These are phyloP conservation scores for Anarrhichthys ocellatus DNA, from an alignment of 2,113 vertebrate species.

Conservation along the genomic window DNA sequence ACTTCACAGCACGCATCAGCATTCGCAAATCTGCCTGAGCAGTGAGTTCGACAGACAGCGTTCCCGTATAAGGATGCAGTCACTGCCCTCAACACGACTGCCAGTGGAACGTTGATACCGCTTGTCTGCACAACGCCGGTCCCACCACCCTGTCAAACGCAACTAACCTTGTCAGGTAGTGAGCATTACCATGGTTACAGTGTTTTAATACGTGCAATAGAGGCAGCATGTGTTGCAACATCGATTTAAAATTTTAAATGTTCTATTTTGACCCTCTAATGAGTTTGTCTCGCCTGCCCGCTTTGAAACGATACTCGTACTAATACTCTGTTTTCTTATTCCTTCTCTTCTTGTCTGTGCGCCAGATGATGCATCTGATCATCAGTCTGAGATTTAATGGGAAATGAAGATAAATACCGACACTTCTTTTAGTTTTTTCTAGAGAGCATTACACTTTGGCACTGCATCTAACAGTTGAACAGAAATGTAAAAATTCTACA, in stretches of 20 bases:
- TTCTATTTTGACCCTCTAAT: constrained; percentile 49
- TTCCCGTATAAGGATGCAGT: constrained; percentile 30
- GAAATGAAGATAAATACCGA: neutral
- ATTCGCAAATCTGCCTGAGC: constrained; percentile 21
- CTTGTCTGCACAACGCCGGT: constrained; percentile 49
- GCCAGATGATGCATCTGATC: constrained; percentile 22
- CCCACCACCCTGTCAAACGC: constrained; percentile 51
- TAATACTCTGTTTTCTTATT: constrained; percentile 14
- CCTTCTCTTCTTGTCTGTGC: constrained; percentile 11
- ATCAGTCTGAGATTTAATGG: constrained; percentile 22
- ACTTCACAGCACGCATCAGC: constrained; percentile 5
- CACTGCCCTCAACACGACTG: constrained; percentile 42
- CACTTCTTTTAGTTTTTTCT: neutral
- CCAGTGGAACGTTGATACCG: constrained; percentile 37
- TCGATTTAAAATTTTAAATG: constrained; percentile 61
- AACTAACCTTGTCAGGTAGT: constrained; percentile 59
- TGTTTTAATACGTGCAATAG: constrained; percentile 15
- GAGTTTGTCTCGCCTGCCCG: constrained; percentile 34
- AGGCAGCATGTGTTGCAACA: constrained; percentile 23
- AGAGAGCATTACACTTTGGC: neutral
- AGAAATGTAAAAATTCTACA: neutral
- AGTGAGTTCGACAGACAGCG: neutral
- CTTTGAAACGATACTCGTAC: constrained; percentile 33
- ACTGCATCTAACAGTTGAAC: neutral
- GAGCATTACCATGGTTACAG: constrained; percentile 58